phyloP scores from a whole-genome alignment of 2,888 invertebrate genomes.

The Drosophila prostipennis region DNA sequence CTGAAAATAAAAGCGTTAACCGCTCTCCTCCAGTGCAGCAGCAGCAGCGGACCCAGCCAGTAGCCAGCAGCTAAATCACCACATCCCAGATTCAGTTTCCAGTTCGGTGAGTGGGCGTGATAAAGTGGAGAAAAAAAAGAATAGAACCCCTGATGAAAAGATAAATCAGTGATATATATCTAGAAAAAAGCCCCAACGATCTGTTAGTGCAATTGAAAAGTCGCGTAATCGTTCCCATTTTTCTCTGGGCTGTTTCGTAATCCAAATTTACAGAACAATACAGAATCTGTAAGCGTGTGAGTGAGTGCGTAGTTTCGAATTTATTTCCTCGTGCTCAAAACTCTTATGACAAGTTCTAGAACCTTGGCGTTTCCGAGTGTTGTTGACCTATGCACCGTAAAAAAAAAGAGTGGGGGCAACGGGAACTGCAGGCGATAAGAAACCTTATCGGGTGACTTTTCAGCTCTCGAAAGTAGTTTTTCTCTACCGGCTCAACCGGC shows the following conservation, averaged over 20 bases:
- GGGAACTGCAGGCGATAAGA: slow-evolving; percentile 51
- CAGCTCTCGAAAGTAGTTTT: slow-evolving; percentile 31
- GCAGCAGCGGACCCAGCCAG: slow-evolving; percentile 80
- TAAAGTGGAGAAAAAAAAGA: slow-evolving; percentile 21
- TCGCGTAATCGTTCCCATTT: slow-evolving; percentile 43
- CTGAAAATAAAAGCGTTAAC: slow-evolving; percentile 76
- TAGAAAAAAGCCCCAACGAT: background rate
- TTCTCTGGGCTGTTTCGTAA: slow-evolving; percentile 36
- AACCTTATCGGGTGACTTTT: slow-evolving; percentile 46
- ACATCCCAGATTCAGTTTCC: slow-evolving; percentile 56
- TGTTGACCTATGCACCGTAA: slow-evolving; percentile 61
- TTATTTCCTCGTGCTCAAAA: slow-evolving; percentile 7
- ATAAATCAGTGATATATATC: background rate
- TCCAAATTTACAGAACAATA: slow-evolving; percentile 39
- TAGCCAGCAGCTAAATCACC: slow-evolving; percentile 57
- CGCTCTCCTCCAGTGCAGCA: slow-evolving; percentile 82
- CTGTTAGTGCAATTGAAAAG: slow-evolving; percentile 22
- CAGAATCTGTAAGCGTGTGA: slow-evolving; percentile 15
- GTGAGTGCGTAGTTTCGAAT: slow-evolving; percentile 36
- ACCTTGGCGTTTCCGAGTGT: slow-evolving; percentile 26
- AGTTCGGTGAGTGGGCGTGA: slow-evolving; percentile 70
- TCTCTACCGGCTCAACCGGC: slow-evolving; percentile 53
- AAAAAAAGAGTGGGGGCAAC: background rate
- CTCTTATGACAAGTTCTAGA: slow-evolving; percentile 36
- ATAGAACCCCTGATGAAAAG: background rate